phyloP scores from a whole-genome alignment of 2,797 vertebrate genomes.

The Etheostoma perlongum region DNA sequence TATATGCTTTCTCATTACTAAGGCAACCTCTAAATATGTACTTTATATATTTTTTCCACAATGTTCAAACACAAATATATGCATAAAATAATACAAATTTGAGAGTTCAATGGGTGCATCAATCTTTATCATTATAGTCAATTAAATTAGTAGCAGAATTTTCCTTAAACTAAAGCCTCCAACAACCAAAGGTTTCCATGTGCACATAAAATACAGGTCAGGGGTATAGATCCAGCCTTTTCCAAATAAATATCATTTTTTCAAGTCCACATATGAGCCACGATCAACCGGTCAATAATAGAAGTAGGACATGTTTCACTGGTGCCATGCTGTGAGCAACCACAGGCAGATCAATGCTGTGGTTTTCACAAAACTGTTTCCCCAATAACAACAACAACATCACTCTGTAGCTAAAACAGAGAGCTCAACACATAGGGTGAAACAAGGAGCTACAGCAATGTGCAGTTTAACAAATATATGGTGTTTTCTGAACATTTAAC shows the following conservation, averaged over 20 bases:
- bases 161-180: background rate
- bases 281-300: constrained; percentile 17
- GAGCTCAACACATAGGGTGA: no score
- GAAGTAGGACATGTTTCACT: background rate
- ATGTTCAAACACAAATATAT: background rate
- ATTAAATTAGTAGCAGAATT: background rate
- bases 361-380: background rate
- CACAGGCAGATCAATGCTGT: background rate
- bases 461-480: no score
- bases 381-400: background rate
- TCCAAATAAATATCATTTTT: constrained; percentile 1
- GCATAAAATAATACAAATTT: background rate
- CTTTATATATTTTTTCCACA: background rate
- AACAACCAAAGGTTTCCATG: background rate
- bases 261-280: background rate
- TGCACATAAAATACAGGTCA: background rate
- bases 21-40: background rate
- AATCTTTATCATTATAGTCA: background rate
- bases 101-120: background rate
- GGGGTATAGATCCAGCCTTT: background rate
- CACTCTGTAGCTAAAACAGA: background rate
- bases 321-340: constrained; percentile 7
- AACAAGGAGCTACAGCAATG: no score
- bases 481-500: no score
- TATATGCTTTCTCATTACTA: background rate